phyloP scores from a whole-genome alignment of 2,113 vertebrate species.

The human region DNA sequence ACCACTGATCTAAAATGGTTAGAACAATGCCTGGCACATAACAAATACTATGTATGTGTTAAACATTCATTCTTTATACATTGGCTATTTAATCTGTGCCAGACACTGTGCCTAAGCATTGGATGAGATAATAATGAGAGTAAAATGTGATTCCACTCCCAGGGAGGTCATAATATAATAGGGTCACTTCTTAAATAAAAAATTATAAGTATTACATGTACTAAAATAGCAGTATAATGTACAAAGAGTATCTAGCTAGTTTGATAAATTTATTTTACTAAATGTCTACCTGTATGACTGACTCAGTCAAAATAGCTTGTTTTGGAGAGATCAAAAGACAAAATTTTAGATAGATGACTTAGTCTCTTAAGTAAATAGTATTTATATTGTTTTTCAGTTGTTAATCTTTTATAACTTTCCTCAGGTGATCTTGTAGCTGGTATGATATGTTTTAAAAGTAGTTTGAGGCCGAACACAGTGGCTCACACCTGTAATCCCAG shows the following conservation, averaged over 20 bases:
- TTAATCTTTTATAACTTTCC: not conserved
- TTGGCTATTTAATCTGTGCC: not conserved
- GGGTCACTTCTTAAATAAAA: not conserved
- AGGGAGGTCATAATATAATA: not conserved
- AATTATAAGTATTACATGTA: not conserved
- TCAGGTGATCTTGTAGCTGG: not conserved
- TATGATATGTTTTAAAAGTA: slow-evolving; percentile 11
- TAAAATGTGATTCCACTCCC: not conserved
- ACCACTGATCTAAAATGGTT: not conserved
- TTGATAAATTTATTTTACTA: not conserved
- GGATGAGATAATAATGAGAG: not conserved
- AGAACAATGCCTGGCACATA: not conserved
- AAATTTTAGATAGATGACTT: not conserved
- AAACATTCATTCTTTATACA: not conserved
- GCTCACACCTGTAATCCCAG: not conserved
- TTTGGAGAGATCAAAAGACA: not conserved
- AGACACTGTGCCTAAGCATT: not conserved
- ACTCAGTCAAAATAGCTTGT: not conserved
- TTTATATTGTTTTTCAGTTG: not conserved
- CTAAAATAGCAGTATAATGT: slow-evolving; percentile 2
- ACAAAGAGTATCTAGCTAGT: not conserved
- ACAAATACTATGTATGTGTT: not conserved
- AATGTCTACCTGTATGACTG: not conserved
- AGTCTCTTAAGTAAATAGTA: not conserved
- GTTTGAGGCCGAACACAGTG: not conserved